Base-by-base conservation (phyloP, 2,888 invertebrate species). In the Caenorhabditis japonica region DNA sequence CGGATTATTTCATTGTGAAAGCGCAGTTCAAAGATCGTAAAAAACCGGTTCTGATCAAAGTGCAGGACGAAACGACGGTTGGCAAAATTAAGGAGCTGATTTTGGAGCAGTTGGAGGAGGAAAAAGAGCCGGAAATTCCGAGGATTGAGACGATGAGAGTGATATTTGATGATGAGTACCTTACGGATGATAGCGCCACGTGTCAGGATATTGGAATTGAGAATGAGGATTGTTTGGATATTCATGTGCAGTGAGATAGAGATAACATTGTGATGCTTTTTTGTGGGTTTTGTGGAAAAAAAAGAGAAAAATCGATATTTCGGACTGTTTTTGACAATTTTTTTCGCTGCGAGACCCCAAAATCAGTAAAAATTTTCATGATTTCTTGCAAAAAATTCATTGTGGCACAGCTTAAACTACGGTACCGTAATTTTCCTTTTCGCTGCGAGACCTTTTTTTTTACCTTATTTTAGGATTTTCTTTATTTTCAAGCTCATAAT, bases 201-300 rank as follows among this genome's bases (percentile, higher is more conserved):
- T 47, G 41, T 15, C 23, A 64, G 19, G 38, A 47, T 1, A 7
- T 70, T 3, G 69, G 43, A 1, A 21, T 75, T 4, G 75, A 75
- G 43, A 55, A 75, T 13, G 75, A 15, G 5, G 75, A 75, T 34
- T 75, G 75, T 38, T 49, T 75, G 25, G 75, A 75, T 39, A 30
- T 69, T 0, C 69, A 62, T 23, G 10, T 61, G 46, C 34, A 33
- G 21, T 23, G 30, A 30, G 30, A 5, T 30, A 5, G 7, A 39
- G 13, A 30, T 30, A 30, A 10, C 5, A 30, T 30, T 30, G 5
- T 30, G 30, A 30, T 46, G 46, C 12, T 46, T 23, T 43, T 46
- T 27, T 10, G 10, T 30, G 30, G 30, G 5, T 30, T 30, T 30
- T 30, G 5, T 10, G 30, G 30, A 7, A 10, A 30, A 30, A 30